Percentiles rank a stretch among this genome's conserved stretches.
These are phyloP conservation scores for Andrena haemorrhoa DNA, from an alignment of 2,888 invertebrate species.

Conservation along the genomic window DNA sequence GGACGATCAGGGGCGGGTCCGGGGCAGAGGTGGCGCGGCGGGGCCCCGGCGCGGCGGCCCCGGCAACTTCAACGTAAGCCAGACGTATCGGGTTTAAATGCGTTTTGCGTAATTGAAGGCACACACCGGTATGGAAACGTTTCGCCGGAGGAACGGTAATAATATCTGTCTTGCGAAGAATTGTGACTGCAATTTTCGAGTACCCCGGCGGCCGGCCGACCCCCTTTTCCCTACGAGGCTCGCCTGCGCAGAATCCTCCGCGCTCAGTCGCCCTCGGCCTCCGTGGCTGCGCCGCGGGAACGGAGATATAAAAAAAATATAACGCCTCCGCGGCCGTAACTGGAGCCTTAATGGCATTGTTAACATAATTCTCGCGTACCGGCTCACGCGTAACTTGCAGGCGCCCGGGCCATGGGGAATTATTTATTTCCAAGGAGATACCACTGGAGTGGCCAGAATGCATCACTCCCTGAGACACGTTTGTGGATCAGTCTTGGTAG, in stretches of 20 bases:
- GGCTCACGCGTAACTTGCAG: slow-evolving; percentile 65
- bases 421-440: slow-evolving; percentile 66
- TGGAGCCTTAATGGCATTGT: slow-evolving; percentile 75
- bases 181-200: slow-evolving; percentile 81
- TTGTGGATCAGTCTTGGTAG: slow-evolving; percentile 2
- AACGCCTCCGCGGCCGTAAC: slow-evolving; percentile 66
- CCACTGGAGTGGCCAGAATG: slow-evolving; percentile 42
- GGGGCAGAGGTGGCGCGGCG: neutral
- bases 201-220: slow-evolving; percentile 45
- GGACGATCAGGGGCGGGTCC: slow-evolving; percentile 36
- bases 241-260: slow-evolving; percentile 21
- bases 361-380: slow-evolving; percentile 73
- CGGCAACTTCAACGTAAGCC: slow-evolving; percentile 28
- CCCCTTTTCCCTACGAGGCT: slow-evolving; percentile 20
- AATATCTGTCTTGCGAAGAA: slow-evolving; percentile 81
- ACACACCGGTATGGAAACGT: slow-evolving; percentile 70
- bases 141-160: slow-evolving; percentile 72
- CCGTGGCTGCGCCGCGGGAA: slow-evolving; percentile 5
- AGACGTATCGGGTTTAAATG: slow-evolving; percentile 78
- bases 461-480: slow-evolving; percentile 41
- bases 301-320: slow-evolving; percentile 64
- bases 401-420: slow-evolving; percentile 57
- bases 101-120: slow-evolving; percentile 79
- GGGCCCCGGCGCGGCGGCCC: neutral
- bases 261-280: slow-evolving; percentile 1